A percentile compares a stretch with the other conserved stretches of the same genome.
These are phyloP conservation scores for Orthonevra nobilis DNA, from an alignment of 2,888 invertebrate species.

Conservation along the genomic window DNA sequence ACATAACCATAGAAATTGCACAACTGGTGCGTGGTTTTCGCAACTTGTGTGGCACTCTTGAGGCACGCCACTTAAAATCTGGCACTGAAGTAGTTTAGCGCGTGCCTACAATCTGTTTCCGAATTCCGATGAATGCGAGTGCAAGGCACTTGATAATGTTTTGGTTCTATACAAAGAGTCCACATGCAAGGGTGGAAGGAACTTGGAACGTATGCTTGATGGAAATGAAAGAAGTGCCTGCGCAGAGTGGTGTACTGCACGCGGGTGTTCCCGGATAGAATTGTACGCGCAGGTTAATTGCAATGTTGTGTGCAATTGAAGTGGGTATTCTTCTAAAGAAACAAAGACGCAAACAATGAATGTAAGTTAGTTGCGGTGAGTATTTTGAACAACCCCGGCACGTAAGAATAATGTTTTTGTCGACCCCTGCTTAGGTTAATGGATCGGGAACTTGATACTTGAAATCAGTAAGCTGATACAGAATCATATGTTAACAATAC, in stretches of 20 bases:
- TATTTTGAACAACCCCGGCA: too few species aligned
- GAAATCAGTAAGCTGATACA: too few species aligned
- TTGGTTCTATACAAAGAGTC: conserved; percentile 44
- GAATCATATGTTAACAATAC: too few species aligned
- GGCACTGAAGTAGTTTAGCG: conserved; percentile 55
- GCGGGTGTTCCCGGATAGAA: conserved; percentile 50
- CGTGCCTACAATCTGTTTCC: conserved; percentile 68
- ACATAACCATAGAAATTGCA: conserved; percentile 60
- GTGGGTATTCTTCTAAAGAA: conserved; percentile 27
- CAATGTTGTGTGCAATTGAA: conserved; percentile 33
- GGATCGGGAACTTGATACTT: too few species aligned
- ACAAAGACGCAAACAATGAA: conserved; percentile 12
- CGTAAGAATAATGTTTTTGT: too few species aligned
- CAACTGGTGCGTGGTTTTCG: conserved; percentile 63
- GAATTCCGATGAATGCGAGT: conserved; percentile 58
- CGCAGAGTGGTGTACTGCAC: conserved; percentile 17
- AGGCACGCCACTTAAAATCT: conserved; percentile 36
- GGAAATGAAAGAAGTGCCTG: not conserved
- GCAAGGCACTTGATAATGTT: conserved; percentile 56
- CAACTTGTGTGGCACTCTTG: conserved; percentile 63
- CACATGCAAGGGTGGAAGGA: conserved; percentile 59
- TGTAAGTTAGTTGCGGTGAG: too few species aligned
- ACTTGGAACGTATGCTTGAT: conserved; percentile 39
- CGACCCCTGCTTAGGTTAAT: too few species aligned
- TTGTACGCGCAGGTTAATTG: conserved; percentile 59